Base-by-base conservation (phyloP, 2,113 vertebrate species). In the Paramisgurnus dabryanus region DNA sequence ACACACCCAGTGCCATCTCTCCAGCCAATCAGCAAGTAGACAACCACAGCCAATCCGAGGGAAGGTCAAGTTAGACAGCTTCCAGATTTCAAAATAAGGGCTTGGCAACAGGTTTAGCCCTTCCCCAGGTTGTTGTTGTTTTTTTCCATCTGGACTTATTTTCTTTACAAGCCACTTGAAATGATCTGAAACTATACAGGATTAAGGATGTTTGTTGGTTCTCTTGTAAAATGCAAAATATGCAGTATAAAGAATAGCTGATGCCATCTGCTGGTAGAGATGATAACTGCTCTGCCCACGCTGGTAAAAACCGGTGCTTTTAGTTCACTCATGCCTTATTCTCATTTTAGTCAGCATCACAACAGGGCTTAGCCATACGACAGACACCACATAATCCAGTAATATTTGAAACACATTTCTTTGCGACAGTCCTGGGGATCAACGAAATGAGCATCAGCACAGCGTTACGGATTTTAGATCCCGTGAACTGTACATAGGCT, bases 1-100 rank as follows among this genome's bases (percentile, higher is more conserved):
- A 95, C 86, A 92, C 93, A 0, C 88, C 87, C 9, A 87, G 85
- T 47, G 80, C 87, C 22, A 17, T 70, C 0, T 43, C 84, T 22
- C 82, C 80, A 55, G 67, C 76, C 69, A 22, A 43, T 60, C 84
- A 71, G 17, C 85, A 76, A 40, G 84, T 80, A 13, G 58, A 68
- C 68, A 72, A 68, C 82, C 85, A 78, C 81, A 78, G 80, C 17
- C 86, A 90, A 84, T 60, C 75, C 0, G 90, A 84, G 60, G 80
- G 72, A 84, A 83, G 89, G 78, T 82, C 87, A 61, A 70, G 73
- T 82, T 91, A 91, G 66, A 87, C 60, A 17, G 17, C 47, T 82
- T 58, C 78, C 45, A 7, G 43, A 39, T 57, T n/a, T 41, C 57
- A 69, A 74, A 78, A 71, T 22, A 79, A 79, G 66, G 84, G 79